A percentile compares a stretch with the other conserved stretches of the same genome.
Conservation (phyloP, 2,888 invertebrate species). For the Drosophila kuntzei region DNA sequence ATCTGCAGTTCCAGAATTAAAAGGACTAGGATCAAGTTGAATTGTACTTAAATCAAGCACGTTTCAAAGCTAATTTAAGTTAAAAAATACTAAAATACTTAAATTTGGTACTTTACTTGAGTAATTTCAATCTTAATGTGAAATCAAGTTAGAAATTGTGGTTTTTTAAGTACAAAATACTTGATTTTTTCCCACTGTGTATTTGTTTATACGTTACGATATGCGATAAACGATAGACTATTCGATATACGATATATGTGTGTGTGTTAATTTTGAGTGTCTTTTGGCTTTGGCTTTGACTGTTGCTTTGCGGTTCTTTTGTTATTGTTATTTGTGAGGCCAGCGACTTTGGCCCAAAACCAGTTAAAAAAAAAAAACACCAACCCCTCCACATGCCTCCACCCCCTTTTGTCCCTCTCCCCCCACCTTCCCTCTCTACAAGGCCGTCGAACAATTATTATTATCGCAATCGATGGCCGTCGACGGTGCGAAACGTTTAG, state of each 20-base stretch:
- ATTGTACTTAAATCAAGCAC: too few species aligned
- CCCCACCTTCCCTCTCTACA: constrained; percentile 16
- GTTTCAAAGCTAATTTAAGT: too few species aligned
- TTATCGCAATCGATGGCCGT: constrained; percentile 16
- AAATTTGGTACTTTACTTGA: too few species aligned
- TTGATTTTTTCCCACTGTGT: too few species aligned
- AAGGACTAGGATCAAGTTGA: too few species aligned
- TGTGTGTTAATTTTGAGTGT: background rate
- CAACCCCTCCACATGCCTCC: background rate
- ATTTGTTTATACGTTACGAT: background rate
- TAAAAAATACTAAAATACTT: too few species aligned
- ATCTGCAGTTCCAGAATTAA: too few species aligned
- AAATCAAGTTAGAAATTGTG: too few species aligned
- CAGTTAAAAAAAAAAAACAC: constrained; percentile 26
- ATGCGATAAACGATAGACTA: background rate
- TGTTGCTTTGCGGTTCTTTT: constrained; percentile 52
- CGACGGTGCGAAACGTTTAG: constrained; percentile 33
- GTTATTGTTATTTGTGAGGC: constrained; percentile 47
- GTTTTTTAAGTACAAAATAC: too few species aligned
- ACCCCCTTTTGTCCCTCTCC: background rate
- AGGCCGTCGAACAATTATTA: constrained; percentile 43
- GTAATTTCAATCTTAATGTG: too few species aligned
- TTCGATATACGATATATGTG: constrained; percentile 6
- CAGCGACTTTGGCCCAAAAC: constrained; percentile 39
- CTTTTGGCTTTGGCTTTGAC: constrained; percentile 48